A percentile compares a stretch with the other conserved stretches of the same genome.
phyloP scores from a whole-genome alignment of 2,797 vertebrate species.

The Thunnus albacares region DNA sequence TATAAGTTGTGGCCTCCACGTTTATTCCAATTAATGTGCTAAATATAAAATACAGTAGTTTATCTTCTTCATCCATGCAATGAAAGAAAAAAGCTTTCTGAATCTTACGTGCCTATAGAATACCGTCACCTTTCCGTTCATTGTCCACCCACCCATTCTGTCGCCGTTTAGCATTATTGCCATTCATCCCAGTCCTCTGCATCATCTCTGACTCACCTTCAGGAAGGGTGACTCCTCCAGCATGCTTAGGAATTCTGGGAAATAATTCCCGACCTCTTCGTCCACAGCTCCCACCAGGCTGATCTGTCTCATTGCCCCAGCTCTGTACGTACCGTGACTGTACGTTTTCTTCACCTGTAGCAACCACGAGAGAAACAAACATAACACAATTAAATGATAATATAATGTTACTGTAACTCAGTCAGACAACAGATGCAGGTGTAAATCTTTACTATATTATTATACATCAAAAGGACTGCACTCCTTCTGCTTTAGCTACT shows the following conservation, averaged over 20 bases:
- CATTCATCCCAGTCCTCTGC: neutral
- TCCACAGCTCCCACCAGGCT: slow-evolving; percentile 98
- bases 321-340: slow-evolving; percentile 97
- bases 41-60: too few relatives aligned
- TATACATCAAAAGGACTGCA: too few relatives aligned
- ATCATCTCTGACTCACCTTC: slow-evolving; percentile 88
- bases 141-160: neutral
- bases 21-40: neutral
- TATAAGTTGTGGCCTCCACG: neutral
- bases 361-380: slow-evolving; percentile 42
- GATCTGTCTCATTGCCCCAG: slow-evolving; percentile 98
- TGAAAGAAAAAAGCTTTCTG: neutral
- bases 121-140: neutral
- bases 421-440: too few relatives aligned
- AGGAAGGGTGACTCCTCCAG: slow-evolving; percentile 96
- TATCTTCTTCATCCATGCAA: neutral
- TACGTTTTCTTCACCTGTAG: slow-evolving; percentile 96
- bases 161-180: slow-evolving; percentile 15
- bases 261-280: slow-evolving; percentile 98
- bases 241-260: slow-evolving; percentile 97
- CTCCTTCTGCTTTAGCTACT: neutral
- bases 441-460: too few relatives aligned
- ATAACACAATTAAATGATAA: neutral
- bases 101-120: neutral
- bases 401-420: too few relatives aligned